Percentiles rank a stretch among this genome's conserved stretches.
These are phyloP conservation scores for Pitta sordida DNA, from an alignment of 2,113 vertebrate species.

Conservation along the genomic window DNA sequence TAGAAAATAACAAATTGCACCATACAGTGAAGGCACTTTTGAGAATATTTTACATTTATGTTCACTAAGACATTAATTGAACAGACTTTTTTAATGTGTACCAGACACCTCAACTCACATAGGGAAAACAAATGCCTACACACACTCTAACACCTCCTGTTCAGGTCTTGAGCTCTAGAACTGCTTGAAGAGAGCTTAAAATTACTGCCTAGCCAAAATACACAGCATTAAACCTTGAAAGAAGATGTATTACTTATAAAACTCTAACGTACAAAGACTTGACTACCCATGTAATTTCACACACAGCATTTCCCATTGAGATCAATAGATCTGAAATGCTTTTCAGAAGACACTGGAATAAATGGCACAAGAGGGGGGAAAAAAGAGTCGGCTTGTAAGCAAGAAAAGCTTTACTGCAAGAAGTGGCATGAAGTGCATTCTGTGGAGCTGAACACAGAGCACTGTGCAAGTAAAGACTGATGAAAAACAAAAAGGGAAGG, in stretches of 20 bases:
- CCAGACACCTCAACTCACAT: not conserved
- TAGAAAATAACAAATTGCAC: not conserved
- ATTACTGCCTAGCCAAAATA: not conserved
- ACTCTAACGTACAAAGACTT: not conserved
- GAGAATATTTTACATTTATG: not conserved
- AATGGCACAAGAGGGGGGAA: not conserved
- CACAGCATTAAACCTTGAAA: not conserved
- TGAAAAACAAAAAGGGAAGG: not conserved
- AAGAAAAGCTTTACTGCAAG: not conserved
- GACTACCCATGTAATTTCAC: not conserved
- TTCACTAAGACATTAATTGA: not conserved
- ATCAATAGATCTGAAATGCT: not conserved
- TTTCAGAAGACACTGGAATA: not conserved
- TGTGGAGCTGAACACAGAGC: accelerated
- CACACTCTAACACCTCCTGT: not conserved
- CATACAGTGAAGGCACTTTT: accelerated
- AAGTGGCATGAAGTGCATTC: not conserved
- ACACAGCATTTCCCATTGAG: not conserved
- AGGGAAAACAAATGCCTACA: slow-evolving; percentile 19
- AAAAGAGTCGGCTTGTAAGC: not conserved
- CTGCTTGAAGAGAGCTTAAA: not conserved
- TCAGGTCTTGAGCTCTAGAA: not conserved
- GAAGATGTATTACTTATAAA: not conserved
- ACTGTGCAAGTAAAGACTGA: not conserved
- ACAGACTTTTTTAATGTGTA: not conserved